Conservation (phyloP, 1,140 invertebrate genomes). For the Eurosta solidaginis region DNA sequence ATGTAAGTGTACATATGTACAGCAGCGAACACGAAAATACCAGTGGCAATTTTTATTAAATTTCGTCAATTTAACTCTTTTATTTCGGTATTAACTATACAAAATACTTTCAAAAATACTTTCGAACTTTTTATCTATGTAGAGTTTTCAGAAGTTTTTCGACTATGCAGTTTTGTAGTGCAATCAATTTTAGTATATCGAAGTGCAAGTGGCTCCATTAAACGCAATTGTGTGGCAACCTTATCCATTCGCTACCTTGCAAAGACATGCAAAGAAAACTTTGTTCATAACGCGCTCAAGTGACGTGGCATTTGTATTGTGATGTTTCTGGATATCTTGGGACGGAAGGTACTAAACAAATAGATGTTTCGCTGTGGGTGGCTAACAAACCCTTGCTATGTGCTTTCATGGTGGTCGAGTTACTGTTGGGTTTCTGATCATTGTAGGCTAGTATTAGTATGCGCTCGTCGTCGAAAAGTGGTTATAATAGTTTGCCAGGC, state of each 20-base stretch:
- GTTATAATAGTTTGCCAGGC: slow-evolving; percentile 71
- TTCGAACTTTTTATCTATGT: too few relatives aligned
- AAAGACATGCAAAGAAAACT: slow-evolving; percentile 85
- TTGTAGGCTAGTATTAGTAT: slow-evolving; percentile 78
- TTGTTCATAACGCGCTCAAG: slow-evolving; percentile 79
- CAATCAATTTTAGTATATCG: too few relatives aligned
- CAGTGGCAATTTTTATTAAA: too few relatives aligned
- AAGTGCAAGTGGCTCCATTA: slow-evolving; percentile 76
- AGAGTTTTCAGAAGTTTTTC: too few relatives aligned
- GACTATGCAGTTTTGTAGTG: too few relatives aligned
- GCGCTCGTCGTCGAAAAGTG: slow-evolving; percentile 64
- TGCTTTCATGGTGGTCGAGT: slow-evolving; percentile 66
- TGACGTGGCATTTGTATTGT: slow-evolving; percentile 75
- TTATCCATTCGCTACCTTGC: slow-evolving; percentile 67
- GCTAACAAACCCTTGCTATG: slow-evolving; percentile 86
- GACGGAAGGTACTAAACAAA: slow-evolving; percentile 93
- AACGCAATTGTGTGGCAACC: slow-evolving; percentile 74
- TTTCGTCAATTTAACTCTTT: too few relatives aligned
- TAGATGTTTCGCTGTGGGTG: slow-evolving; percentile 71
- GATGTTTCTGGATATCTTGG: slow-evolving; percentile 75
- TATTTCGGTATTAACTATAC: too few relatives aligned
- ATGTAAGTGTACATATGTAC: too few relatives aligned
- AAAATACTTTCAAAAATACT: too few relatives aligned
- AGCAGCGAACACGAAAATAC: too few relatives aligned
- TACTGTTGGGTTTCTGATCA: slow-evolving; percentile 74